phyloP scores from a whole-genome alignment of 2,113 vertebrate genomes.

The Nannospalax galili region DNA sequence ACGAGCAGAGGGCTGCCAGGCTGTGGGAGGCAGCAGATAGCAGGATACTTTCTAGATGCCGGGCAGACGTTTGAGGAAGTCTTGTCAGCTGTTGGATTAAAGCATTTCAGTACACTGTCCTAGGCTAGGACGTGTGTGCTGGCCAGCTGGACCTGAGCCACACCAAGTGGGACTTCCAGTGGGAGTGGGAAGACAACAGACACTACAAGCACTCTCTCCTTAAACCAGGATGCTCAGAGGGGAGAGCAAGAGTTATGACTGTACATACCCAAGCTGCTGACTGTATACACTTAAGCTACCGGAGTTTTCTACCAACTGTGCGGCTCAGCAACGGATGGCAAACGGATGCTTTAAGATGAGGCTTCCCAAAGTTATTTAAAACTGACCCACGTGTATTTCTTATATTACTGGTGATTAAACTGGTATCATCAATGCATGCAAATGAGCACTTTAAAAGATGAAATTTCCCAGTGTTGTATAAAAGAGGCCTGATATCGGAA shows the following conservation, averaged over 20 bases:
- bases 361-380: too few species aligned
- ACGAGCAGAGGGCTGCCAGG: neutral
- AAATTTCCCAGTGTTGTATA: neutral
- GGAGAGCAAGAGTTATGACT: fast-evolving
- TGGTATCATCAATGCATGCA: fast-evolving
- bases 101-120: neutral
- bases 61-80: neutral
- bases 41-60: neutral
- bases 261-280: too few species aligned
- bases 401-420: neutral
- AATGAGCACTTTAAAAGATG: neutral
- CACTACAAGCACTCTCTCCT: fast-evolving
- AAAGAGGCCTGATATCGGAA: neutral
- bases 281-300: fast-evolving
- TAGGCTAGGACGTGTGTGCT: fast-evolving
- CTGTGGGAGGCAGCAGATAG: neutral
- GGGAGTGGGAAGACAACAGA: fast-evolving
- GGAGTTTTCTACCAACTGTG: fast-evolving
- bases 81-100: neutral
- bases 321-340: fast-evolving
- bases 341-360: too few species aligned
- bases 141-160: neutral
- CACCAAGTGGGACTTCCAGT: fast-evolving
- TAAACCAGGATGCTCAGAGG: neutral
- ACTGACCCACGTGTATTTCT: too few species aligned